phyloP scores from a whole-genome alignment of 2,888 invertebrate genomes.

The Drosophila peninsularis region DNA sequence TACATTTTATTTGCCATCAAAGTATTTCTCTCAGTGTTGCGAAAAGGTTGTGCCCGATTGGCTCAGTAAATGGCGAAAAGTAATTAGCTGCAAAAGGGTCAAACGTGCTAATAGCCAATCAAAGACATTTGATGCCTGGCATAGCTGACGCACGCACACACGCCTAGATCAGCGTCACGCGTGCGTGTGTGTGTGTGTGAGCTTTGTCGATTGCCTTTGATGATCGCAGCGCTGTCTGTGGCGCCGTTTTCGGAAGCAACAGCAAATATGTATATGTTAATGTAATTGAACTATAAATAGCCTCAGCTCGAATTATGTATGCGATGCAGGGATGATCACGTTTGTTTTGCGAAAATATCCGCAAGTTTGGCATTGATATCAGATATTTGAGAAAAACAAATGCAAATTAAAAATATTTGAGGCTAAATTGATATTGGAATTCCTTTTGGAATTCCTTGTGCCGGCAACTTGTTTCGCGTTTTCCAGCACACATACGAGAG shows the following conservation, averaged over 20 bases:
- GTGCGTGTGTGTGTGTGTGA: conserved; percentile 1
- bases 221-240: conserved; percentile 50
- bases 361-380: conserved; percentile 51
- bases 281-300: conserved; percentile 39
- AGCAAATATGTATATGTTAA: conserved; percentile 62
- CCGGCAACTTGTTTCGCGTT: conserved; percentile 39
- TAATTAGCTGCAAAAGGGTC: conserved; percentile 69
- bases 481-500: conserved; percentile 37
- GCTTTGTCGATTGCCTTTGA: conserved; percentile 31
- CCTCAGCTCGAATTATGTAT: conserved; percentile 41
- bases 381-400: conserved; percentile 37
- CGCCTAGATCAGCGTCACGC: background rate
- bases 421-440: conserved; percentile 19
- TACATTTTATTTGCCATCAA: background rate
- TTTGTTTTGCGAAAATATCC: conserved; percentile 22
- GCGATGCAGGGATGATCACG: conserved; percentile 33
- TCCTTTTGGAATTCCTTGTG: conserved; percentile 25
- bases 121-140: conserved; percentile 35
- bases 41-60: conserved; percentile 39
- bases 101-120: conserved; percentile 63
- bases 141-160: conserved; percentile 12
- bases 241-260: conserved; percentile 38
- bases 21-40: conserved; percentile 54
- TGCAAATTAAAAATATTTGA: conserved; percentile 8
- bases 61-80: conserved; percentile 48